phyloP scores from a whole-genome alignment of 2,888 invertebrate genomes.

The Mesorhabditis belari region DNA sequence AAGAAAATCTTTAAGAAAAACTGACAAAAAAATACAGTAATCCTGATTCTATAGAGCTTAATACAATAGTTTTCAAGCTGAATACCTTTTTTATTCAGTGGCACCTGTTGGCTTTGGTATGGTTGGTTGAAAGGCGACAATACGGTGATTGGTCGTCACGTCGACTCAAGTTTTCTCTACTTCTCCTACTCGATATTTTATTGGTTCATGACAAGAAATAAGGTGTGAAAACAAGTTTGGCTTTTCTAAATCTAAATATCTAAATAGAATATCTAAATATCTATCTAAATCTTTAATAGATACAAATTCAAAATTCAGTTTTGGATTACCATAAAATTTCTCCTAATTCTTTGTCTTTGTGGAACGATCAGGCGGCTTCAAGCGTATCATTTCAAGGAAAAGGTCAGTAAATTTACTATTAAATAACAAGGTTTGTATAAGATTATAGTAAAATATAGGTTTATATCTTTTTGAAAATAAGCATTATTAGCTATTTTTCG shows the following conservation, averaged over 20 bases:
- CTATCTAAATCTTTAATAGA: neutral
- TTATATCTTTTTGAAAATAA: too few relatives aligned
- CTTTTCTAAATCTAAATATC: neutral
- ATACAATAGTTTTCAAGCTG: neutral
- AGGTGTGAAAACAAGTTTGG: slow-evolving; percentile 20
- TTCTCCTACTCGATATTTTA: slow-evolving; percentile 48
- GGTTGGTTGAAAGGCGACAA: slow-evolving; percentile 47
- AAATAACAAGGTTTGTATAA: neutral
- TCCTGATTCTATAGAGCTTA: neutral
- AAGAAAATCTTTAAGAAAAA: neutral
- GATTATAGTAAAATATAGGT: neutral
- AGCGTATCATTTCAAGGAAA: slow-evolving; percentile 45
- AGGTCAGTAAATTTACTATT: slow-evolving; percentile 19
- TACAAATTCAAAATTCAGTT: slow-evolving; percentile 23
- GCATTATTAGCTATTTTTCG: slow-evolving; percentile 13
- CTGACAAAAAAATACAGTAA: neutral
- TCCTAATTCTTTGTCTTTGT: slow-evolving; percentile 37
- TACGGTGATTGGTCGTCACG: slow-evolving; percentile 48
- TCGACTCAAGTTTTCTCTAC: slow-evolving; percentile 47
- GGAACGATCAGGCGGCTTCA: slow-evolving; percentile 20
- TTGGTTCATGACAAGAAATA: slow-evolving; percentile 51
- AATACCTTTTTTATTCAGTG: slow-evolving; percentile 15
- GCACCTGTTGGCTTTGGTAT: slow-evolving; percentile 50
- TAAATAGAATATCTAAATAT: neutral
- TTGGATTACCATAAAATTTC: slow-evolving; percentile 47